Base-by-base conservation (phyloP, 2,797 vertebrate genomes). In the Muscicapa comitata region DNA sequence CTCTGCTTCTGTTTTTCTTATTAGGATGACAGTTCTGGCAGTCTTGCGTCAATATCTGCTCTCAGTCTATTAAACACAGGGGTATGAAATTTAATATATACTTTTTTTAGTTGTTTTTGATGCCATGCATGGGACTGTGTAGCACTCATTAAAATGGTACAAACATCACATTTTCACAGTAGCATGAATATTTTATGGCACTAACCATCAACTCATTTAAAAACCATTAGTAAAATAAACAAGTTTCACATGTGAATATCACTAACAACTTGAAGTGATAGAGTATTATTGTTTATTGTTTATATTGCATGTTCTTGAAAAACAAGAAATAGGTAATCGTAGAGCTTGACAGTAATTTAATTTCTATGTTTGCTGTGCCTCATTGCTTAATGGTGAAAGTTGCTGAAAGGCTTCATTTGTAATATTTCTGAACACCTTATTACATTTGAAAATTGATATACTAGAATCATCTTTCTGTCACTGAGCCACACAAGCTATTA, bases 1-100 rank as follows among this genome's bases (percentile, higher is more conserved):
- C 61, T 97, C 92, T 95, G 90, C 97, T 97, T 98, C 93, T 98
- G 97, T 98, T 98, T 98, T 96, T 98, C 96, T 96, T 94, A 97
- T 97, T 97, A 98, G 98, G 98, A 98, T 96, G 97, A 96, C 97
- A 98, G 96, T 97, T 97, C 98, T 96, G 98, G 97, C 97, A 98
- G 96, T 98, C 97, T 98, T 96, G 96, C 98, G 9, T 98, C 98
- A 97, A 95, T 98, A 97, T 98, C 98, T 96, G 97, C 98, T 97
- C 98, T 98, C 97, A 98, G 98, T 98, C 98, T 98, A 92, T 98
- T 98, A 98, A 98, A 96, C 96, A 93, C 98, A 94, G 98, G 97
- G 98, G 98, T 98, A 98, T 98, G 98, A 95, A 97, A 97, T 96
- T 97, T 98, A 95, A 97, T 97, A 95, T 93, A 57, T 84, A 55